Base-by-base conservation (phyloP, 2,113 vertebrate genomes). In the Rhodinocichla rosea region DNA sequence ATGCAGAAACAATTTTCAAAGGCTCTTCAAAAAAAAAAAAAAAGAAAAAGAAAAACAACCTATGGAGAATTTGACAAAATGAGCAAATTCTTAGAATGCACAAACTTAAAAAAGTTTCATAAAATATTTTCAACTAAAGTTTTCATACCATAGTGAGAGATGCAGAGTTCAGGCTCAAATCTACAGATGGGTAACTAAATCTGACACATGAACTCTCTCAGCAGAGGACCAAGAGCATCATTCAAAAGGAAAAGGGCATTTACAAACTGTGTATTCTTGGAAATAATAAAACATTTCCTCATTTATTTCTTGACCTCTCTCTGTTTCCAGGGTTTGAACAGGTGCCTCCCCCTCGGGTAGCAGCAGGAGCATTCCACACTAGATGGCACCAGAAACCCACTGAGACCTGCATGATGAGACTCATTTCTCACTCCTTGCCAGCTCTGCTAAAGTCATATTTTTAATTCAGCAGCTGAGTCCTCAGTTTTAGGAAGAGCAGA, bases 341-440 rank as follows among this genome's bases (percentile, higher is more conserved):
- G 71, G 21, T 1, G 15, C 12, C 28, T 85, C 20, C 5, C 30
- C 15, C 77, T 33, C 2, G 28, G 37, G 12, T 0, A 63, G 60
- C 73, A 68, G 60, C 14, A 28, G 92, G 77, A 44, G 56, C 63
- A 65, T 44, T 60, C 69, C 22, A 94, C 98, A 93, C 97, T 97
- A 98, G 98, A 93, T 98, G 98, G 98, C 97, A 94, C 97, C 89
- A 97, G 91, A 95, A 95, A 97, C 90, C 95, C 92, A 75, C 11
- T 0, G 1, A 89, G 76, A 56, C 32, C 76, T 5, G 11, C 32
- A 52, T 1, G 0, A 10, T 16, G 39, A 75, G 42, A 45, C 2
- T 4, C 8, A 10, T 11, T 63, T 9, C 87, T 27, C 13, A 42
- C 32, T 30, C 2, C 2, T 5, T 65, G 40, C 9, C 44, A 52